Base-by-base conservation (phyloP, 2,113 vertebrate genomes). In the Sialia sialis region DNA sequence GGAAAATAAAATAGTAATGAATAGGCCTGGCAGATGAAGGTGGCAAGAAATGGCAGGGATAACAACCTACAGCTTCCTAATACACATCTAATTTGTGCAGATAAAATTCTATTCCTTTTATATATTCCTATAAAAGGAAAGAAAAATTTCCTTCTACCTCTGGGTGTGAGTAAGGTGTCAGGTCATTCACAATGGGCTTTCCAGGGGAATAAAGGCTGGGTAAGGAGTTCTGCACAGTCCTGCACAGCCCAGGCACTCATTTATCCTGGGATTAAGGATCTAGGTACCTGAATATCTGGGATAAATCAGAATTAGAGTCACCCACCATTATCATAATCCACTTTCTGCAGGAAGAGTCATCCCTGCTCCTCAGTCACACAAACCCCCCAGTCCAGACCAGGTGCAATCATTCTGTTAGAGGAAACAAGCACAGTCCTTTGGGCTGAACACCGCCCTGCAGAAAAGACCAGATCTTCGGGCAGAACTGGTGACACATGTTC, bases 1-100 rank as follows among this genome's bases (percentile, higher is more conserved):
- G 76, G 51, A 73, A 90, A 88, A 96, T 86, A 89, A 78, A 84
- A 79, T 6, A 69, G 29, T 56, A 91, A 90, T 66, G 64, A 95
- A 78, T 6, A 79, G 54, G 51, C 26, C 51, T 58, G 38, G 58
- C 69, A 94, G 30, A 64, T 4, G 17, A 78, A 82, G 55, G 44
- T 26, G 8, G 38, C 21, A 26, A 68, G 36, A 41, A 69, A 84
- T 25, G 36, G 48, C 36, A 68, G 34, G 18, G 32, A 56, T 64
- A 64, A 72, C 38, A 77, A 90, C 36, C 49, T 34, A 32, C 26
- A 46, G 16, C 51, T 94, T 82, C 48, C n/a, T 73, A 51, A 26
- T 10, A 17, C 2, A 4, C 27, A 34, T 23, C 60, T 89, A 11
- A 56, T 82, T 76, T 81, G 78, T 56, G 60, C 38, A 89, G 62